Percentiles rank a stretch among this genome's conserved stretches.
Evolutionary conservation across 2,113 vertebrate genomes (phyloP).

Genomic region (Suricata suricatta): DNA sequence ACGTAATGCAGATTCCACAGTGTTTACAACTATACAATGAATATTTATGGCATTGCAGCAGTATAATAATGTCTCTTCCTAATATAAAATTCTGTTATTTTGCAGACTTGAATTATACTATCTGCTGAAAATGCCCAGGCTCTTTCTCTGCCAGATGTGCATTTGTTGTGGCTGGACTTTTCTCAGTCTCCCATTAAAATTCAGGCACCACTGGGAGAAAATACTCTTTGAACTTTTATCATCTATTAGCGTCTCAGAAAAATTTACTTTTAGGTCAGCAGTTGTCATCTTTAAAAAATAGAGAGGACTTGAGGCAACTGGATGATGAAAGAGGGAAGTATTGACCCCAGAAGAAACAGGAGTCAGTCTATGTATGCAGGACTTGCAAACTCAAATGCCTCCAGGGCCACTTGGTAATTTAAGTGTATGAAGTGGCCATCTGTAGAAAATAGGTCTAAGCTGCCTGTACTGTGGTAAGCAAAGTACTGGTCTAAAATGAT

Average conservation of each 20-base stretch:
- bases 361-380: background rate
- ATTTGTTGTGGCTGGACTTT: background rate
- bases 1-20: background rate
- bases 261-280: background rate
- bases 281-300: slow-evolving; percentile 31
- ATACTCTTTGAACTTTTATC: background rate
- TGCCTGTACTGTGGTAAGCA: background rate
- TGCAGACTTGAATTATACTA: background rate
- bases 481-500: background rate
- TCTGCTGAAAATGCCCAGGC: background rate
- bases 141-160: background rate
- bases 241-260: background rate
- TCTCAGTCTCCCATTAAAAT: slow-evolving; percentile 35
- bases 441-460: background rate
- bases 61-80: background rate
- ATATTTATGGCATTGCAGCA: background rate
- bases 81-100: background rate
- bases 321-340: background rate
- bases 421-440: no score
- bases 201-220: background rate
- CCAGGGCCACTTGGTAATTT: background rate
- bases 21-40: background rate
- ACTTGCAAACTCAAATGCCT: background rate
- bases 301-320: background rate
- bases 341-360: background rate